Evolutionary conservation across 23 tunicate genomes (phyloP).

Genomic region (Pegea sp.): DNA sequence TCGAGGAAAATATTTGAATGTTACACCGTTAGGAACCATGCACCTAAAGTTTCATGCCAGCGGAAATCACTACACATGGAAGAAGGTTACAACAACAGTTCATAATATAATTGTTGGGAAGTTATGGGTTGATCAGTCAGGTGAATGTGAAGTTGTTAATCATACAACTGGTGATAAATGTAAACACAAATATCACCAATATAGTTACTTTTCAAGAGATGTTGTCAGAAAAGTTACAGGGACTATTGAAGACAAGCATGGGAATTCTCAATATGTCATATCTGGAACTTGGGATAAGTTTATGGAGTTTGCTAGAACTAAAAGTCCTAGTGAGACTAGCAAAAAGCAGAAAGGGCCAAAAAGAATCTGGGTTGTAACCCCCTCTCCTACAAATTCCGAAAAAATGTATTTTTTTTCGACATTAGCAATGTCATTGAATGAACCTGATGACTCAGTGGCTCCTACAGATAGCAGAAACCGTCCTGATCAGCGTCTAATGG

Average conservation of each 20-base stretch:
- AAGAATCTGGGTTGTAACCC: conserved; percentile 22
- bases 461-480: conserved; percentile 84
- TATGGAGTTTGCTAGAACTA: conserved; percentile 62
- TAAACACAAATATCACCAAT: conserved; percentile 70
- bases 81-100: conserved; percentile 65
- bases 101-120: conserved; percentile 97
- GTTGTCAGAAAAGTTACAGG: conserved; percentile 84
- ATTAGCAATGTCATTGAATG: conserved; percentile 67
- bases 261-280: conserved; percentile 39
- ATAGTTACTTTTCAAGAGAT: conserved; percentile 89
- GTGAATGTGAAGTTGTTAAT: conserved; percentile 72
- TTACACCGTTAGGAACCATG: conserved; percentile 53
- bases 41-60: conserved; percentile 71
- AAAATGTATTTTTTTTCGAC: conserved; percentile 74
- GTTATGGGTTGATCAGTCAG: conserved; percentile 95
- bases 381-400: conserved; percentile 46
- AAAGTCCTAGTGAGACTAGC: conserved; percentile 16
- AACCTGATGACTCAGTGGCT: conserved; percentile 39
- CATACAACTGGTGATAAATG: conserved; percentile 81
- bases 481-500: conserved; percentile 89
- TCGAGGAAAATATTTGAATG: conserved; percentile 75
- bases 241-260: conserved; percentile 42
- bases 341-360: conserved; percentile 51
- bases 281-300: conserved; percentile 87
- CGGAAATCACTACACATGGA: conserved; percentile 93